Evolutionary conservation across 2,888 invertebrate genomes (phyloP), one percentile per base, ranked within the genome.

Genomic region (Mechanitis mazaeus): DNA sequence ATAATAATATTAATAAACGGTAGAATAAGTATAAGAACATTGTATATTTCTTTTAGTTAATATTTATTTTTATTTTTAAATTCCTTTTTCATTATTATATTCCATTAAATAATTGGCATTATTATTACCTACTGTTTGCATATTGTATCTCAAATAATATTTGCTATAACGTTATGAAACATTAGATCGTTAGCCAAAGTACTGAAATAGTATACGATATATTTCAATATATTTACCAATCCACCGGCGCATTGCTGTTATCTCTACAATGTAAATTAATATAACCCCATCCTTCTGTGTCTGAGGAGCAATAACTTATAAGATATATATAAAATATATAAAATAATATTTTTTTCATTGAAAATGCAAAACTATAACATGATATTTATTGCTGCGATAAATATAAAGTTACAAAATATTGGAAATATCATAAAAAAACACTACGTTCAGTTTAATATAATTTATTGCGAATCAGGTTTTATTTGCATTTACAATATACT

Each of bases 221-320:
- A 33, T 3, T 31, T 12, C 20, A 20, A 20, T 20, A 20, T 20
- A 33, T 54, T 74, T 77, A 86, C 85, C 85, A 86, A 69, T 83
- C 82, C 2, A 84, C 80, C 3, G 83, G 80, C 6, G 64, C 64
- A 59, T 80, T 73, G 0, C 71, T 64, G 65, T 81, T 77, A 64
- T 85, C 79, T 46, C 79, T 75, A 67, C 85, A 86, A 55, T 80
- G 72, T 4, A 83, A 42, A 64, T 75, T 77, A 5, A 78, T 69
- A 47, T 74, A 75, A 56, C 75, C 71, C 75, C 78, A 78, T 7
- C 75, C 75, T 33, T 63, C 46, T 12, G 61, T 57, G 45, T 63
- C 38, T n/a, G 50, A 55, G 55, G 31, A 60, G 11, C 9, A 31
- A 61, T 38, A 54, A 54, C n/a, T 33, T 47, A 46, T 9, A 45